These are phyloP conservation scores for Caenorhabditis latens DNA, from an alignment of 1,140 invertebrate species.

Conservation along the genomic window DNA sequence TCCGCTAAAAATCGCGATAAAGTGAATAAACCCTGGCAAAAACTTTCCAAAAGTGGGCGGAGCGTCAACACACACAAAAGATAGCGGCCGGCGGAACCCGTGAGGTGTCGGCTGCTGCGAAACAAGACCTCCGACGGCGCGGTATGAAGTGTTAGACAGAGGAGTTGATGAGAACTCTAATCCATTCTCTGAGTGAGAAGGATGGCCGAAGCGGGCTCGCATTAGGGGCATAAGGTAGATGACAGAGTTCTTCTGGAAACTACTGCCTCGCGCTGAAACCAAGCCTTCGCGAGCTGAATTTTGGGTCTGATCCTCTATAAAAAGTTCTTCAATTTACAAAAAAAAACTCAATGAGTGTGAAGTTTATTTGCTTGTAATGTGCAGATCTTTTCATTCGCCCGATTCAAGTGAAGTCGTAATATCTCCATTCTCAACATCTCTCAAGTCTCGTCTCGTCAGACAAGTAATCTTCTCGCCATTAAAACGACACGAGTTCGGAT, in stretches of 20 bases:
- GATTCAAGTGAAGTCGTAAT: too few relatives aligned
- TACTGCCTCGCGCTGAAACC: slow-evolving; percentile 50
- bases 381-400: too few relatives aligned
- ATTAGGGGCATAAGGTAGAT: slow-evolving; percentile 37
- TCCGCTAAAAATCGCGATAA: neutral
- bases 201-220: slow-evolving; percentile 43
- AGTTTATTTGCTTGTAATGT: neutral
- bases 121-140: neutral
- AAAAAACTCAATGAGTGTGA: neutral
- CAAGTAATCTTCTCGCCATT: too few relatives aligned
- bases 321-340: neutral
- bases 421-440: too few relatives aligned
- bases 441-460: too few relatives aligned
- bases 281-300: slow-evolving; percentile 50
- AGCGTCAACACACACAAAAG: neutral
- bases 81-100: slow-evolving; percentile 35
- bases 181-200: slow-evolving; percentile 52
- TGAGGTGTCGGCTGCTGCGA: slow-evolving; percentile 19
- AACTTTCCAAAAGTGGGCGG: neutral
- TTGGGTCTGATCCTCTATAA: slow-evolving; percentile 52
- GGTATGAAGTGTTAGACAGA: neutral
- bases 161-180: slow-evolving; percentile 52
- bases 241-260: slow-evolving; percentile 40
- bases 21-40: neutral
- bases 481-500: too few relatives aligned